A percentile compares a stretch with the other conserved stretches of the same genome.
phyloP scores from a whole-genome alignment of 2,797 vertebrate species.

The Alectoris magna region DNA sequence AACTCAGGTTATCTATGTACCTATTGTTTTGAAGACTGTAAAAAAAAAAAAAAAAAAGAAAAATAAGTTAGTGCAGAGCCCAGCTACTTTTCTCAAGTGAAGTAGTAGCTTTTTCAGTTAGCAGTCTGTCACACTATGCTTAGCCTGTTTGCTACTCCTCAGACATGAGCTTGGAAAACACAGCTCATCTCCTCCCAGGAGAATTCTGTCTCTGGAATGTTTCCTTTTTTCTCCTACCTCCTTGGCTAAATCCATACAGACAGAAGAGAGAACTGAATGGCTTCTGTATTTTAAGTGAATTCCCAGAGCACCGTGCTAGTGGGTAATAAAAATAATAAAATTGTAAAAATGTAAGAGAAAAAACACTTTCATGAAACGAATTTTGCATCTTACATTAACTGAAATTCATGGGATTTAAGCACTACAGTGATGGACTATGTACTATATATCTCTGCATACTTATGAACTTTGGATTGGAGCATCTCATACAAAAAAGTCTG shows the following conservation, averaged over 20 bases:
- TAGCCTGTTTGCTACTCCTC: neutral
- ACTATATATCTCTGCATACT: neutral
- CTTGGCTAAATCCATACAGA: neutral
- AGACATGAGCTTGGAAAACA: neutral
- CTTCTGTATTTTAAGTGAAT: neutral
- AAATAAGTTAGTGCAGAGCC: neutral
- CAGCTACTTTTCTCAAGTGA: neutral
- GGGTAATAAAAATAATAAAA: neutral
- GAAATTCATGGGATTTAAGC: neutral
- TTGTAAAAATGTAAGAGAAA: neutral
- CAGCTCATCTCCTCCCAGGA: neutral
- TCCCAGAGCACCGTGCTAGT: neutral
- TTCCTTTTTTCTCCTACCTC: neutral
- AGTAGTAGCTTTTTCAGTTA: neutral
- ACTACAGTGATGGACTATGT: neutral
- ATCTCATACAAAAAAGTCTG: neutral
- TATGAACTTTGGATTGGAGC: neutral
- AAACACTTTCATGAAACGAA: neutral
- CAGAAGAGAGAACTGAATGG: neutral
- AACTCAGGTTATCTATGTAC: neutral
- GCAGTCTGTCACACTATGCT: neutral
- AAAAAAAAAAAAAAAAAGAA: neutral
- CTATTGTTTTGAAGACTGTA: neutral
- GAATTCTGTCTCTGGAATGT: neutral
- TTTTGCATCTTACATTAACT: neutral